phyloP scores from a whole-genome alignment of 2,888 invertebrate species.

The Oligia latruncula region DNA sequence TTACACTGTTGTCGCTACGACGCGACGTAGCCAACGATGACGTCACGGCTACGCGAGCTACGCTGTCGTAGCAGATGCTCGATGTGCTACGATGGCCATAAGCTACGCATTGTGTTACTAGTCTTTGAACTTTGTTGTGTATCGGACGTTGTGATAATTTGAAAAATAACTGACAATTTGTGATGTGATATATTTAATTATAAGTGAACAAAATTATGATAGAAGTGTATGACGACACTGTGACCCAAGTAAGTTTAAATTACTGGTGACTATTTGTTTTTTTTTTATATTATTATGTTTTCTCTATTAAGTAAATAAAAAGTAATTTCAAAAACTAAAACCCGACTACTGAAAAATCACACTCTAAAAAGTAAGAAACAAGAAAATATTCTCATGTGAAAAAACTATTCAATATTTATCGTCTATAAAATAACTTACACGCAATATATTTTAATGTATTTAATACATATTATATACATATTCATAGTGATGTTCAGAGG shows the following conservation, averaged over 20 bases:
- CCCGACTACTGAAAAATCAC: too few species aligned
- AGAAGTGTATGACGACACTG: slow-evolving; percentile 32
- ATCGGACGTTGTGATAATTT: slow-evolving; percentile 19
- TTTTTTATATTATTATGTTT: neutral
- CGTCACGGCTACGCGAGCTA: slow-evolving; percentile 35
- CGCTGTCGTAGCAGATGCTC: slow-evolving; percentile 40
- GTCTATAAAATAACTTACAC: too few species aligned
- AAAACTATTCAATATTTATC: too few species aligned
- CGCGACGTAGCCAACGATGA: slow-evolving; percentile 41
- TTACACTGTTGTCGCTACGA: slow-evolving; percentile 11
- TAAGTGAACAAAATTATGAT: slow-evolving; percentile 34
- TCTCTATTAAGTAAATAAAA: too few species aligned
- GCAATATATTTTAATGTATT: too few species aligned
- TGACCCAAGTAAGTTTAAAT: slow-evolving; percentile 28
- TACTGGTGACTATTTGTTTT: neutral
- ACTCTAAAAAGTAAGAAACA: too few species aligned
- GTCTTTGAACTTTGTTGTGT: slow-evolving; percentile 33
- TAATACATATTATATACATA: too few species aligned
- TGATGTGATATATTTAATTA: slow-evolving; percentile 6
- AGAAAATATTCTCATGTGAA: too few species aligned
- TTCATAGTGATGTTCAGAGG: too few species aligned
- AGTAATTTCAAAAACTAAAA: too few species aligned
- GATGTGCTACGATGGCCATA: slow-evolving; percentile 25
- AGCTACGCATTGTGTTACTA: slow-evolving; percentile 22
- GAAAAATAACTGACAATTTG: neutral